Percentiles rank a stretch among this genome's conserved stretches.
These are phyloP conservation scores for Drosophila obscura DNA, from an alignment of 1,140 invertebrate species.

Conservation along the genomic window DNA sequence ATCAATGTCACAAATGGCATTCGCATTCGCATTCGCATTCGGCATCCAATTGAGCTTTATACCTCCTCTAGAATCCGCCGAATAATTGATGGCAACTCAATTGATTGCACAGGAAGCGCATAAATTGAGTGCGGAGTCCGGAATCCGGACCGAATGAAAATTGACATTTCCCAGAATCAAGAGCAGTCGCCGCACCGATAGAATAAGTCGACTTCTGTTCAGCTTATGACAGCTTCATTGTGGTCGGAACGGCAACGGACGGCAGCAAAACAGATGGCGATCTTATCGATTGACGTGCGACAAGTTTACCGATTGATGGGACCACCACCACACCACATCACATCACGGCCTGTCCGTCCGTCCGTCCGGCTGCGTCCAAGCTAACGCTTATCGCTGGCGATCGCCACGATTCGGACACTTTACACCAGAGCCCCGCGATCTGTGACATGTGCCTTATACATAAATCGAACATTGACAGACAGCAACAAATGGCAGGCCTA, in stretches of 20 bases:
- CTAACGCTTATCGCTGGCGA: slow-evolving; percentile 44
- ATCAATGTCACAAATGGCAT: slow-evolving; percentile 43
- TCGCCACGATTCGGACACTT: slow-evolving; percentile 39
- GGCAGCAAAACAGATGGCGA: slow-evolving; percentile 25
- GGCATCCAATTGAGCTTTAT: slow-evolving; percentile 32
- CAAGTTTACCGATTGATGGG: slow-evolving; percentile 56
- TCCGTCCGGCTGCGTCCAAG: slow-evolving; percentile 30
- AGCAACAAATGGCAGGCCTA: no score
- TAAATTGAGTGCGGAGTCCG: no score
- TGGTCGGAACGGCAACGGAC: no score
- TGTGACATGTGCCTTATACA: slow-evolving; percentile 20
- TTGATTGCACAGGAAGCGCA: slow-evolving; percentile 69
- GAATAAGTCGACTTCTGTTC: not conserved
- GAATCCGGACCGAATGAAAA: slow-evolving; percentile 12
- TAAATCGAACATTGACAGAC: slow-evolving; percentile 39
- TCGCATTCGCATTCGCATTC: not conserved
- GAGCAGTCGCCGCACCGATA: slow-evolving; percentile 10
- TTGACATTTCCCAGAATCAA: slow-evolving; percentile 19
- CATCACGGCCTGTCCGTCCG: not conserved
- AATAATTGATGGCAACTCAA: slow-evolving; percentile 43
- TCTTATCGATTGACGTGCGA: slow-evolving; percentile 59
- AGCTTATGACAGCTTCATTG: slow-evolving; percentile 37
- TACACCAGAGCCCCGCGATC: slow-evolving; percentile 6
- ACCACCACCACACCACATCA: no score
- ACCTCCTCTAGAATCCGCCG: slow-evolving; percentile 36